Evolutionary conservation across 2,888 invertebrate species (phyloP), one percentile per base, ranked within the genome.

Genomic region (Tetramorium bicarinatum): DNA sequence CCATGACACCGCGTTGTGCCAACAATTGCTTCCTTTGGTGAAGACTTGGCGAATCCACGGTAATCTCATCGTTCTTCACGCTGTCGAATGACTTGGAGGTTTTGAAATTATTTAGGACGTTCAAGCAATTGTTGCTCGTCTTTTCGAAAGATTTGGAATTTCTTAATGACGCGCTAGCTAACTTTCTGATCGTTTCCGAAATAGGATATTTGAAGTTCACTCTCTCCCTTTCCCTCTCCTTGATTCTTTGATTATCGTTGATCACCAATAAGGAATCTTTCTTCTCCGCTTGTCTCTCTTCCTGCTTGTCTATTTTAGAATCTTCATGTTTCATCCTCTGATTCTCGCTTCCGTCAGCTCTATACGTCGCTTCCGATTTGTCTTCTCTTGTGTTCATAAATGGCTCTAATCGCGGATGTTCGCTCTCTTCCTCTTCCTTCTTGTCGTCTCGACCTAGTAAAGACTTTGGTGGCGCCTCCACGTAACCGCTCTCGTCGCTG

Each of bases 401-500:
- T 25, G 79, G 34, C 2, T 84, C 67, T 13, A 44, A 61, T 11
- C 54, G 64, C 62, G 47, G 44, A 11, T 34, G 49, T 25, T 71
- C 64, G 8, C 18, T 66, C n/a, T 86, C 87, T 21, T 82, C 85
- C 11, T 90, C 90, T n/a, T 89, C 87, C 21, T 87, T 89, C 21
- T 85, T 85, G 0, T 89, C 87, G 9, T 90, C 87, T 29, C 87
- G 89, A n/a, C 87, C 72, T 15, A 91, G 25, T 7, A 91, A 61
- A 1, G 88, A 91, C 86, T 94, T 94, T 15, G 95, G 95, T 47
- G 94, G 94, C 4, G 94, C 95, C 94, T 98, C 98, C 44, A 98
- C 98, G 95, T 98, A 98, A 4, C 98, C 98, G 82, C 98, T 98
- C 94, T 99, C 98, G 92, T 98, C 98, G 94, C 98, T 98, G 92